A percentile compares a stretch with the other conserved stretches of the same genome.
Conservation (phyloP, 2,888 invertebrate genomes). For the Crocallis elinguaria region DNA sequence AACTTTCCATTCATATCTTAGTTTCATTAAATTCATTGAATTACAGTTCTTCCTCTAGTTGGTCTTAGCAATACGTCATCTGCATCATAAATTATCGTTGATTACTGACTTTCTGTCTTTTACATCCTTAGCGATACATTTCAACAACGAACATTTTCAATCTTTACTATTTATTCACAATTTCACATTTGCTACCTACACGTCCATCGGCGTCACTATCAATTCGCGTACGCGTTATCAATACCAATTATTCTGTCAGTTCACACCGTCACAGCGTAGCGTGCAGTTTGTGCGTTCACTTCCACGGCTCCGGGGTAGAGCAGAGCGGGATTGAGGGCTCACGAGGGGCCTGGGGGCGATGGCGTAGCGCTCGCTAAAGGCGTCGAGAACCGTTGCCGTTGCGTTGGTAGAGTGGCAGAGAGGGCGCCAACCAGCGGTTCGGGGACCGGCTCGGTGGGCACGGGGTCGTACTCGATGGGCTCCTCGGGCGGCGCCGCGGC, state of each 20-base stretch:
- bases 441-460: constrained; percentile 39
- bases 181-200: constrained; percentile 77
- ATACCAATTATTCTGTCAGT: constrained; percentile 56
- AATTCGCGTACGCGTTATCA: constrained; percentile 52
- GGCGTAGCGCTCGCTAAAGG: constrained; percentile 25
- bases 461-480: constrained; percentile 60
- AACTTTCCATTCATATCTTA: constrained; percentile 10
- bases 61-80: constrained; percentile 48
- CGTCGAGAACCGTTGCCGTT: constrained; percentile 38
- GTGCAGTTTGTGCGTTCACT: constrained; percentile 49
- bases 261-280: constrained; percentile 51
- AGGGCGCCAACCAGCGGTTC: constrained; percentile 43
- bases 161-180: constrained; percentile 71
- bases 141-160: constrained; percentile 78
- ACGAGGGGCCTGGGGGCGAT: constrained; percentile 49
- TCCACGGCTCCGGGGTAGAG: constrained; percentile 30
- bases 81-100: constrained; percentile 51
- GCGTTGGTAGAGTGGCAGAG: constrained; percentile 37
- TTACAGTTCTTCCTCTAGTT: constrained; percentile 63
- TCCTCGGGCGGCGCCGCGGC: constrained; percentile 79
- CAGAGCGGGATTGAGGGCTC: constrained; percentile 41
- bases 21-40: constrained; percentile 33
- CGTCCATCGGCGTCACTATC: constrained; percentile 60
- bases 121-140: constrained; percentile 64
- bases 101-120: constrained; percentile 68